A percentile compares a stretch with the other conserved stretches of the same genome.
Evolutionary conservation across 2,797 vertebrate genomes (phyloP).

Genomic region (Amblyopsis hoosieri): DNA sequence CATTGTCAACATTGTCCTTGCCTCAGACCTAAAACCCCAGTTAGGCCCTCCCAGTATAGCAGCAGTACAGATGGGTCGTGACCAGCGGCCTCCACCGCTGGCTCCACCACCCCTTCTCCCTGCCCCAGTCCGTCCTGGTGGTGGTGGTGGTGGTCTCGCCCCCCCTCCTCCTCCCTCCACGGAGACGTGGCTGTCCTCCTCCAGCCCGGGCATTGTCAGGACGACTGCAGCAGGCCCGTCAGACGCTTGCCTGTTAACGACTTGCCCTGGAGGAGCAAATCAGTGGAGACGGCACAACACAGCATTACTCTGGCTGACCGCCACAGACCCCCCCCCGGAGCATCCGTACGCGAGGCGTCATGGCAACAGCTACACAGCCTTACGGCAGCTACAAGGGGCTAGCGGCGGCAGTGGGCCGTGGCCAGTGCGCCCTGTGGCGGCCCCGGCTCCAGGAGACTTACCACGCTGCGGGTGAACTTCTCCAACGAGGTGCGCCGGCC

Average conservation of each 20-base stretch:
- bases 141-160: slow-evolving; percentile 22
- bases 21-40: slow-evolving; percentile 6
- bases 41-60: slow-evolving; percentile 24
- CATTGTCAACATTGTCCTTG: slow-evolving; percentile 35
- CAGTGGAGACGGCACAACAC: slow-evolving; percentile 20
- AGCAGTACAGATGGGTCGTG: slow-evolving; percentile 29
- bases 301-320: slow-evolving; percentile 23
- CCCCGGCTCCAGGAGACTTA: slow-evolving; percentile 81
- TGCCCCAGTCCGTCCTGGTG: slow-evolving; percentile 1
- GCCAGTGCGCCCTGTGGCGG: slow-evolving; percentile 71
- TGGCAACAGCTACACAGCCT: slow-evolving; percentile 29
- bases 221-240: slow-evolving; percentile 97
- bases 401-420: slow-evolving; percentile 63
- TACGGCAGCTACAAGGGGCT: slow-evolving; percentile 30
- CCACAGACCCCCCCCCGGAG: slow-evolving; percentile 18
- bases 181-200: slow-evolving; percentile 34
- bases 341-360: slow-evolving; percentile 24
- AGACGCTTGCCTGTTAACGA: slow-evolving; percentile 93
- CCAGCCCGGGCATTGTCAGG: slow-evolving; percentile 79
- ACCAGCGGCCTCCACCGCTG: slow-evolving; percentile 33
- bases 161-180: slow-evolving; percentile 21
- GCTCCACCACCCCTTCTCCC: slow-evolving; percentile 13
- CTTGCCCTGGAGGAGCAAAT: slow-evolving; percentile 83
- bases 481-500: slow-evolving; percentile 97
- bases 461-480: slow-evolving; percentile 97